phyloP scores from a whole-genome alignment of 2,113 vertebrate genomes.

The Tychaedon coryphoeus region DNA sequence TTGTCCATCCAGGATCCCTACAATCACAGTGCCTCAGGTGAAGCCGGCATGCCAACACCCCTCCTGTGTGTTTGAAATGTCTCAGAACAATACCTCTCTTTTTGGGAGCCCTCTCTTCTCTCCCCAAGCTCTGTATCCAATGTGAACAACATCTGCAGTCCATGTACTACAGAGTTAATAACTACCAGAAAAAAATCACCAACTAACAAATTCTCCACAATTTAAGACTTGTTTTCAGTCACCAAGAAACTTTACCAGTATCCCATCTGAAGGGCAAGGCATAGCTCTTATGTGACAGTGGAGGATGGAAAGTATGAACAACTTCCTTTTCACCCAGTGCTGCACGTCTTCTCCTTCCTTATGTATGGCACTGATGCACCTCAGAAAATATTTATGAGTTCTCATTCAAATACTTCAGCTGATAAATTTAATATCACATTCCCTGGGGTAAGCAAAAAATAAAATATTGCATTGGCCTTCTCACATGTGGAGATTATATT shows the following conservation, averaged over 20 bases:
- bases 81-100: background rate
- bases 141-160: background rate
- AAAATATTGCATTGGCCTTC: constrained; percentile 54
- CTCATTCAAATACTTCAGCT: constrained; percentile 59
- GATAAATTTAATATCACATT: constrained; percentile 70
- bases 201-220: background rate
- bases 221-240: background rate
- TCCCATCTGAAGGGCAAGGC: background rate
- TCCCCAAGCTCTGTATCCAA: rapidly evolving
- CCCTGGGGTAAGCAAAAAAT: constrained; percentile 58
- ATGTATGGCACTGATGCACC: constrained; percentile 1
- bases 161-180: background rate
- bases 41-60: background rate
- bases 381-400: constrained; percentile 67
- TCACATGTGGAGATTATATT: constrained; percentile 68
- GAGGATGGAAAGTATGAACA: background rate
- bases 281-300: background rate
- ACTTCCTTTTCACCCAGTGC: background rate
- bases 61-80: background rate
- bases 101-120: background rate
- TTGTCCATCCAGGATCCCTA: background rate
- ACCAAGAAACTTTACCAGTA: background rate
- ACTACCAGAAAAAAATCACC: background rate
- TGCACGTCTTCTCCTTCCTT: background rate
- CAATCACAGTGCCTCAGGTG: background rate